phyloP scores from a whole-genome alignment of 2,888 invertebrate species.

The Cerastoderma edule region DNA sequence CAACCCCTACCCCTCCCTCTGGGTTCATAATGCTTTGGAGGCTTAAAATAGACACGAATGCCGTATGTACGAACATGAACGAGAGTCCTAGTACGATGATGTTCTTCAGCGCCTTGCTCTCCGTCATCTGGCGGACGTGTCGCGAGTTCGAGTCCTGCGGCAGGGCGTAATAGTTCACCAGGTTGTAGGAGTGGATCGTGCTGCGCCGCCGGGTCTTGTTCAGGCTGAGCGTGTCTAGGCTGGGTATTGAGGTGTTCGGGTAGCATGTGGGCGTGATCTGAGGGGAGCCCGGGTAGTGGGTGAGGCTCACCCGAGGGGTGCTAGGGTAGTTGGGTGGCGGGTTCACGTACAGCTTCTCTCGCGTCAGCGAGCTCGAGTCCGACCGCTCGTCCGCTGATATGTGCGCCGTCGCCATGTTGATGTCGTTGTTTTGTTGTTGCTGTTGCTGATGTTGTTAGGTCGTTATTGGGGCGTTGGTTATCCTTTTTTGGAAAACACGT shows the following conservation, averaged over 20 bases:
- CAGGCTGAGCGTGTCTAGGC: constrained; percentile 51
- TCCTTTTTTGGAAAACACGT: too few relatives aligned
- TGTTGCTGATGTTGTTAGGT: too few relatives aligned
- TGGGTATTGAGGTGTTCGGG: constrained; percentile 53
- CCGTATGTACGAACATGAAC: constrained; percentile 81
- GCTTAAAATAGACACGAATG: constrained; percentile 80
- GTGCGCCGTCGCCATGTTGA: constrained; percentile 44
- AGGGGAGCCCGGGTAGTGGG: constrained; percentile 54
- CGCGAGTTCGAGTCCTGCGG: constrained; percentile 66
- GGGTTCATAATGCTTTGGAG: constrained; percentile 80
- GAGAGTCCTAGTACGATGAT: constrained; percentile 77
- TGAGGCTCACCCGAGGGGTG: constrained; percentile 52
- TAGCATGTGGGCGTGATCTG: constrained; percentile 55
- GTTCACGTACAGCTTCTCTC: constrained; percentile 49
- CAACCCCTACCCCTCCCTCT: constrained; percentile 76
- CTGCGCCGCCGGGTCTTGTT: constrained; percentile 71
- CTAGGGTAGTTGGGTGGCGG: constrained; percentile 37
- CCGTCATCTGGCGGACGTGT: constrained; percentile 72
- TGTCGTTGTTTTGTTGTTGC: too few relatives aligned
- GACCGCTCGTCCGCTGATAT: constrained; percentile 54
- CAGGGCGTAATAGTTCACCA: constrained; percentile 69
- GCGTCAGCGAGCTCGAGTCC: constrained; percentile 54
- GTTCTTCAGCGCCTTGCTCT: constrained; percentile 77
- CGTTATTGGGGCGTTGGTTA: too few relatives aligned
- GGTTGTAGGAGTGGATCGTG: constrained; percentile 72